Conservation (phyloP, 1,140 invertebrate species). For the Papilio dardanus region DNA sequence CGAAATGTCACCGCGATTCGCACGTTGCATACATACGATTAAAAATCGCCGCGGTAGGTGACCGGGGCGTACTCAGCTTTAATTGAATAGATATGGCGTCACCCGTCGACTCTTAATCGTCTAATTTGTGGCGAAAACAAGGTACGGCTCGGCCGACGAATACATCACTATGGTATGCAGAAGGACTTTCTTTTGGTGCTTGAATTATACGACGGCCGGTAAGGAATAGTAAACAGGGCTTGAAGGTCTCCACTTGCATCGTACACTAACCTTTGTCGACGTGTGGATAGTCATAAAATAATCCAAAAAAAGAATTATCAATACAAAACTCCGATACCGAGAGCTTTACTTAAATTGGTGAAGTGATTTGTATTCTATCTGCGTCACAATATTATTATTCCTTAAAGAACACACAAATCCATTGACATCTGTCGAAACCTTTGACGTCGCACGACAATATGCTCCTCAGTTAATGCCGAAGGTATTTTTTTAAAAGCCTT, state of each 20-base stretch:
- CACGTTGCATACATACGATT: conserved; percentile 79
- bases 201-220: conserved; percentile 62
- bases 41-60: conserved; percentile 80
- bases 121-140: conserved; percentile 81
- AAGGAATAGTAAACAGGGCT: conserved; percentile 70
- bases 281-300: conserved; percentile 16
- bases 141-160: conserved; percentile 71
- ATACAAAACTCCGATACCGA: conserved; percentile 4
- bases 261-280: conserved; percentile 49
- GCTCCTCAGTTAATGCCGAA: background rate
- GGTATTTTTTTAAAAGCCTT: background rate
- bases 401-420: conserved; percentile 6
- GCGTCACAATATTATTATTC: conserved; percentile 9
- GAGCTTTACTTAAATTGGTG: conserved; percentile 4
- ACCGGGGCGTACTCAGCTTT: conserved; percentile 71
- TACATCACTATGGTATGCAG: conserved; percentile 76
- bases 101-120: conserved; percentile 77
- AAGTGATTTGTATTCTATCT: conserved; percentile 11
- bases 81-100: conserved; percentile 79
- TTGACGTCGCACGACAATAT: background rate
- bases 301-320: conserved; percentile 29
- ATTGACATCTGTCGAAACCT: conserved; percentile 15
- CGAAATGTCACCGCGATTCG: conserved; percentile 71
- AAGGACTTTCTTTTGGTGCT: conserved; percentile 80
- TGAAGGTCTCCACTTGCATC: conserved; percentile 51